phyloP scores from a whole-genome alignment of 1,140 invertebrate species.

The Leptoteleia sp. region DNA sequence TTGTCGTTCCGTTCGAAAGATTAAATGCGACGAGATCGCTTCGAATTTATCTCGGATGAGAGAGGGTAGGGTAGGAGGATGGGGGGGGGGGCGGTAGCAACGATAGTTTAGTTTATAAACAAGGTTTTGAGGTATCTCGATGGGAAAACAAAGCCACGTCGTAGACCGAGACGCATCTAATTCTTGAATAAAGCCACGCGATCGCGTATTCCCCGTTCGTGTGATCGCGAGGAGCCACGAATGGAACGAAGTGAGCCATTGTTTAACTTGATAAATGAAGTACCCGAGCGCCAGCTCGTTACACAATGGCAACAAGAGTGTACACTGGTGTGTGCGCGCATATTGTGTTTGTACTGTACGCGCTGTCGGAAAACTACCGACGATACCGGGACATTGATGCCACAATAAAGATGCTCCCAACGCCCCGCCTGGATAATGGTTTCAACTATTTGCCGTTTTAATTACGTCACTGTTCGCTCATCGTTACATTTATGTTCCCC shows the following conservation, averaged over 20 bases:
- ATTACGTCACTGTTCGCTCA: slow-evolving; percentile 27
- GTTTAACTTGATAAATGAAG: slow-evolving; percentile 79
- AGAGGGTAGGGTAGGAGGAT: too few relatives aligned
- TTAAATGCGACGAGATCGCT: not conserved
- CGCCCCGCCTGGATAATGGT: slow-evolving; percentile 11
- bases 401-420: slow-evolving; percentile 27
- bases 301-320: slow-evolving; percentile 68
- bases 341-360: slow-evolving; percentile 69
- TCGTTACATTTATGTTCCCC: not conserved
- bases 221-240: slow-evolving; percentile 51
- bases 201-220: slow-evolving; percentile 55
- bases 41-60: slow-evolving; percentile 13
- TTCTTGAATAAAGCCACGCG: slow-evolving; percentile 50
- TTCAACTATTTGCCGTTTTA: slow-evolving; percentile 24
- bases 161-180: slow-evolving; percentile 47
- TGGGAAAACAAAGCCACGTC: slow-evolving; percentile 45
- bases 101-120: slow-evolving; percentile 38
- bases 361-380: slow-evolving; percentile 42
- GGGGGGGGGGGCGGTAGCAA: too few relatives aligned
- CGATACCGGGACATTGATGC: slow-evolving; percentile 26
- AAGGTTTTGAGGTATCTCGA: slow-evolving; percentile 46
- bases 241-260: slow-evolving; percentile 66
- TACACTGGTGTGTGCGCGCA: slow-evolving; percentile 37
- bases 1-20: slow-evolving; percentile 1
- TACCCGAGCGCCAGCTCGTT: slow-evolving; percentile 67